Conservation (phyloP, 2,888 invertebrate genomes). For the Panzeria rudis region DNA sequence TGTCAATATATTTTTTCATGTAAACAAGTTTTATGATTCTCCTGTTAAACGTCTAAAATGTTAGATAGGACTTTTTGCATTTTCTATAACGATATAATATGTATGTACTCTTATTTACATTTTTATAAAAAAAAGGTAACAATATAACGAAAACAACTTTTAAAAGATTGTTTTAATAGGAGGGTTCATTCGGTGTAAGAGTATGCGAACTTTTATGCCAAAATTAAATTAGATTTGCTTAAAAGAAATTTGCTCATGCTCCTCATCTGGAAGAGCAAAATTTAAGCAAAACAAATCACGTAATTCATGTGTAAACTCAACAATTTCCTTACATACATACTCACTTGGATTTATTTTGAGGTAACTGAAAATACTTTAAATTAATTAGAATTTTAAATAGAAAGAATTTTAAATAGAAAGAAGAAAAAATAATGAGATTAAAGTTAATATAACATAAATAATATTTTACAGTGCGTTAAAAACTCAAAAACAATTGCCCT, state of each 20-base stretch:
- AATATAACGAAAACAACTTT: slow-evolving; percentile 14
- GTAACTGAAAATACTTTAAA: background rate
- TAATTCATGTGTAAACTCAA: background rate
- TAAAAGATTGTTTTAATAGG: slow-evolving; percentile 37
- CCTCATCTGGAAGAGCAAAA: background rate
- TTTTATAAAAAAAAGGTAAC: slow-evolving; percentile 4
- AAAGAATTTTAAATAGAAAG: background rate
- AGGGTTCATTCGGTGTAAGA: background rate
- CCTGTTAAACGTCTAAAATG: no score
- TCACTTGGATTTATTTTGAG: background rate
- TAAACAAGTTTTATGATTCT: no score
- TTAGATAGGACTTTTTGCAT: no score
- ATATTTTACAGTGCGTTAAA: background rate
- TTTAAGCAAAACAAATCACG: slow-evolving; percentile 35
- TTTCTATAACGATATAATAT: no score
- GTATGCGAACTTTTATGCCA: background rate
- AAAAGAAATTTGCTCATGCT: background rate
- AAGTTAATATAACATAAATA: background rate
- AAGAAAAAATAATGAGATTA: background rate
- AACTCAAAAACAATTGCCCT: background rate
- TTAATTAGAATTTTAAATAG: slow-evolving; percentile 8
- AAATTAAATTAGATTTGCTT: slow-evolving; percentile 40
- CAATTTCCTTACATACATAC: background rate
- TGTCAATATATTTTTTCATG: no score
- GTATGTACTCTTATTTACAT: background rate